Evolutionary conservation across 1,140 invertebrate genomes (phyloP).

Genomic region (Drosophila bifasciata): DNA sequence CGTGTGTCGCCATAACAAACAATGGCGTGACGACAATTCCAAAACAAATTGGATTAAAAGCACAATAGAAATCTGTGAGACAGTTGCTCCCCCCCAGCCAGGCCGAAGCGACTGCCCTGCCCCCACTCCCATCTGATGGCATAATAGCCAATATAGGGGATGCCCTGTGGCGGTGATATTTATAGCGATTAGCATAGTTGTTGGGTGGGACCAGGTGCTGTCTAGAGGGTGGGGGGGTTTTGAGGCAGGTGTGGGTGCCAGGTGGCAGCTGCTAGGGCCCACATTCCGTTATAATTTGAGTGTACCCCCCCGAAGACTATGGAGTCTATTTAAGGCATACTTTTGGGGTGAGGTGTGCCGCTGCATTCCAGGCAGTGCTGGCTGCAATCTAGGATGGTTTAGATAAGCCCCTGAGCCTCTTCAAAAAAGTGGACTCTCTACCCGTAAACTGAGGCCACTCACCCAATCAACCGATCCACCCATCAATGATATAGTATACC

Average conservation of each 20-base stretch:
- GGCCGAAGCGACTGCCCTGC: background rate
- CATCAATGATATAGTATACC: too few species aligned
- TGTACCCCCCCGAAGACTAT: background rate
- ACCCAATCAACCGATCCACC: too few species aligned
- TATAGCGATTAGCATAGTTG: slow-evolving; percentile 55
- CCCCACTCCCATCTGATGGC: slow-evolving; percentile 8
- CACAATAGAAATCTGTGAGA: slow-evolving; percentile 18
- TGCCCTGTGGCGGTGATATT: slow-evolving; percentile 42
- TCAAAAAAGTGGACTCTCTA: too few species aligned
- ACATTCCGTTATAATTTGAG: slow-evolving; percentile 8
- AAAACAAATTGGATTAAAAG: slow-evolving; percentile 41
- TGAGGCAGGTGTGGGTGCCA: too few species aligned
- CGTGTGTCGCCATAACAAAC: too few species aligned
- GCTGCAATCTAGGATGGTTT: too few species aligned
- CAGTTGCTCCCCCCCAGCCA: slow-evolving; percentile 17
- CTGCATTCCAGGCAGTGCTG: background rate
- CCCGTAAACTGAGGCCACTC: too few species aligned
- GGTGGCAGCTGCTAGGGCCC: too few species aligned
- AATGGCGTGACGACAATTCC: slow-evolving; percentile 33
- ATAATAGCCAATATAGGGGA: slow-evolving; percentile 38
- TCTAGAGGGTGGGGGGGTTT: too few species aligned
- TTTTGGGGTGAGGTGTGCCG: slow-evolving; percentile 25
- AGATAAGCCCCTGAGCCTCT: too few species aligned
- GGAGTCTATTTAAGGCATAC: slow-evolving; percentile 32
- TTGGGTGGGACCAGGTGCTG: background rate